Conservation (phyloP, 35 echinoderm and acorn worm species). For the Nesometra sesokonis region DNA sequence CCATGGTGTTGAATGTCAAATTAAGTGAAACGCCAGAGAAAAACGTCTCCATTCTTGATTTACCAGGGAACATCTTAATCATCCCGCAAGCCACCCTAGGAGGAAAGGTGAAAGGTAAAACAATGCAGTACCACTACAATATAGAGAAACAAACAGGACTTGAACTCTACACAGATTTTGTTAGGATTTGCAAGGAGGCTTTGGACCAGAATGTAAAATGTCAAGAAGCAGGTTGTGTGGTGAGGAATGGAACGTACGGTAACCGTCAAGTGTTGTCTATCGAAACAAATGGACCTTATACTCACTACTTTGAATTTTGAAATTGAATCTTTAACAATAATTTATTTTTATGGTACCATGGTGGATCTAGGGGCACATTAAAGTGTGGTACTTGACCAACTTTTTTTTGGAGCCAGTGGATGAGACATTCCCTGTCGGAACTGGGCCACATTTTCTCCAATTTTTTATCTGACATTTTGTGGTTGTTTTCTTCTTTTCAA, state of each 20-base stretch:
- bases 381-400: too few relatives aligned
- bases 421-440: too few relatives aligned
- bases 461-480: too few relatives aligned
- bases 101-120: conserved; percentile 73
- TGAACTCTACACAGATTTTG: conserved; percentile 53
- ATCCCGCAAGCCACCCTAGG: conserved; percentile 78
- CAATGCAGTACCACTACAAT: conserved; percentile 84
- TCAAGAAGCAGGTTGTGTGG: conserved; percentile 26
- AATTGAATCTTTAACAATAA: not conserved
- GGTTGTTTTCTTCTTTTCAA: too few relatives aligned
- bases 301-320: conserved; percentile 74
- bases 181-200: conserved; percentile 4
- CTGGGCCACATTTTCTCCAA: too few relatives aligned
- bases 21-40: conserved; percentile 39
- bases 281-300: conserved; percentile 69
- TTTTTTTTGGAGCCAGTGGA: too few relatives aligned
- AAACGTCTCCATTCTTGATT: conserved; percentile 51
- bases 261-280: conserved; percentile 59
- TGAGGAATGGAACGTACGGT: conserved; percentile 67
- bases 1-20: conserved; percentile 43
- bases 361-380: too few relatives aligned
- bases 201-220: conserved; percentile 24
- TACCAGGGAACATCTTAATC: conserved; percentile 59
- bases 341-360: too few relatives aligned
- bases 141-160: conserved; percentile 53